These are phyloP conservation scores for Caenorhabditis afra DNA, from an alignment of 2,888 invertebrate species.

Conservation along the genomic window DNA sequence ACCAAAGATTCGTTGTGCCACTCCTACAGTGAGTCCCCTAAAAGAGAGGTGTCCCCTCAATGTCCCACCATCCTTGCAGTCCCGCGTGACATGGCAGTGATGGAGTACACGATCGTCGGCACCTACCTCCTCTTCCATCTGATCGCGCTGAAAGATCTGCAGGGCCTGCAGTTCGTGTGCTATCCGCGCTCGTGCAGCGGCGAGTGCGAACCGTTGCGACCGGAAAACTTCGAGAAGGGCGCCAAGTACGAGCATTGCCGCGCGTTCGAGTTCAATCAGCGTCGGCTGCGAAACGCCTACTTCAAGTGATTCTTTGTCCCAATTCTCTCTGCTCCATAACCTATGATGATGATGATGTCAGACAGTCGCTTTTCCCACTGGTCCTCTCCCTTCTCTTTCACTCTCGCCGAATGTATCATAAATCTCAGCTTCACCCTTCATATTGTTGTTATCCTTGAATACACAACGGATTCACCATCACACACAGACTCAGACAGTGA, in stretches of 20 bases:
- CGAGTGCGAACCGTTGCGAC: slow-evolving; percentile 76
- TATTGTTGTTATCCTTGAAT: no score
- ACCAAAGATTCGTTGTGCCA: slow-evolving; percentile 64
- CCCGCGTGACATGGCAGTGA: slow-evolving; percentile 68
- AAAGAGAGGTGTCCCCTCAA: no score
- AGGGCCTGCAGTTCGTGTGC: slow-evolving; percentile 72
- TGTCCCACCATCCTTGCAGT: no score
- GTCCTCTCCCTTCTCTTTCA: no score
- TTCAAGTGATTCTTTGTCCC: no score
- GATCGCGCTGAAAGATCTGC: slow-evolving; percentile 67
- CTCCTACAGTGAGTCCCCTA: slow-evolving; percentile 65
- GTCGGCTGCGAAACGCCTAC: slow-evolving; percentile 26
- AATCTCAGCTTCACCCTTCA: no score
- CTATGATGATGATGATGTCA: slow-evolving; percentile 19
- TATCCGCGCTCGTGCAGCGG: slow-evolving; percentile 72
- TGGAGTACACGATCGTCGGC: slow-evolving; percentile 72
- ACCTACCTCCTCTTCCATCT: slow-evolving; percentile 73
- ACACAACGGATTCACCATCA: no score
- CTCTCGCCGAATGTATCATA: no score
- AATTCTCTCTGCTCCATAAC: no score
- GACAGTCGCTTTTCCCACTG: no score
- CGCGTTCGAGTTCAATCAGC: slow-evolving; percentile 66
- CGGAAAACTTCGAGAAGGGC: slow-evolving; percentile 71
- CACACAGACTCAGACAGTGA: no score
- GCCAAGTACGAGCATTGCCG: slow-evolving; percentile 65